Evolutionary conservation across 2,797 vertebrate species (phyloP).

Genomic region (Valencia hispanica): DNA sequence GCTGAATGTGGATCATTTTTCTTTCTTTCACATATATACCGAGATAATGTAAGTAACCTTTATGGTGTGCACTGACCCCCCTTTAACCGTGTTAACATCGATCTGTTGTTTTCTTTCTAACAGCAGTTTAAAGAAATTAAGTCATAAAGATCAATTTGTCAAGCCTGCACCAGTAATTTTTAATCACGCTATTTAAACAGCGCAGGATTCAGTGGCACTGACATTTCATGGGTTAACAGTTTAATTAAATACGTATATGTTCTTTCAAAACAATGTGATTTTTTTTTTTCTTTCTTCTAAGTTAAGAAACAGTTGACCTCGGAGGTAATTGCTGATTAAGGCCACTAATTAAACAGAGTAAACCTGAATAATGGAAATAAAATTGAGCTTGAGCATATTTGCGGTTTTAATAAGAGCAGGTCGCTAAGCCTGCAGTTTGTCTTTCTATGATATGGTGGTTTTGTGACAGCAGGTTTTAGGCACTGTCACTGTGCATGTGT

Average conservation of each 20-base stretch:
- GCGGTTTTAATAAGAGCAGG: conserved; percentile 66
- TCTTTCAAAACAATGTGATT: conserved; percentile 73
- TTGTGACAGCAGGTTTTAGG: conserved; percentile 24
- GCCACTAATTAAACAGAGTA: conserved; percentile 83
- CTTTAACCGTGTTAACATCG: conserved; percentile 7
- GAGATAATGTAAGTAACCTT: conserved; percentile 9
- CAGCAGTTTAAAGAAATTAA: conserved; percentile 40
- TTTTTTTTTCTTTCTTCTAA: conserved; percentile 55
- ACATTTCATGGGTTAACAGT: conserved; percentile 77
- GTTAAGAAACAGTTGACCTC: conserved; percentile 78
- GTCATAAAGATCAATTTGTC: conserved; percentile 48
- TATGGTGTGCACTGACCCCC: conserved; percentile 9
- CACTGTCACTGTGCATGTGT: conserved; percentile 35
- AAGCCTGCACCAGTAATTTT: conserved; percentile 35
- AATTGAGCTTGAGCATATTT: conserved; percentile 69
- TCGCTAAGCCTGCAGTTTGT: conserved; percentile 65
- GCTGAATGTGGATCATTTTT: not conserved
- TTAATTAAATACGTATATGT: conserved; percentile 81
- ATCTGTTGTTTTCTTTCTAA: conserved; percentile 31
- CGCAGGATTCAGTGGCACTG: conserved; percentile 67
- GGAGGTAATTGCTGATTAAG: conserved; percentile 84
- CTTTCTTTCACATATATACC: not conserved
- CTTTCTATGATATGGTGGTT: conserved; percentile 56
- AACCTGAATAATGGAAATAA: conserved; percentile 78
- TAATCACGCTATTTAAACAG: conserved; percentile 51